Percentiles rank a stretch among this genome's conserved stretches.
Conservation (phyloP, 2,888 invertebrate species). For the Clostera curtula region DNA sequence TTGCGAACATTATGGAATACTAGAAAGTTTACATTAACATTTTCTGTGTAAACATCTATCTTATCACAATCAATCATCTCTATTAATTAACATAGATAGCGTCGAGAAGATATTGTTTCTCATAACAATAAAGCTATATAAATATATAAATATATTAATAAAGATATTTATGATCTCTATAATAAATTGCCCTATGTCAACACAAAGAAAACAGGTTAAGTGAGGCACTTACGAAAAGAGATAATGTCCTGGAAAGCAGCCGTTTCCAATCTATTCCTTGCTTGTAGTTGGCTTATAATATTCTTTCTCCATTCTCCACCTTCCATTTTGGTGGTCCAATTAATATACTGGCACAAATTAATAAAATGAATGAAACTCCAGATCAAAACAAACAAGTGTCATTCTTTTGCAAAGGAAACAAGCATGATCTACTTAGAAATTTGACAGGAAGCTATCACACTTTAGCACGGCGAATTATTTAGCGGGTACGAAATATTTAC, state of each 20-base stretch:
- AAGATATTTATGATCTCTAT: conserved; percentile 15
- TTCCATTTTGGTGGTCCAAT: conserved; percentile 50
- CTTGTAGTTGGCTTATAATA: conserved; percentile 81
- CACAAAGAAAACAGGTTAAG: conserved; percentile 46
- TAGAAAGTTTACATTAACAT: no score
- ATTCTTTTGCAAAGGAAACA: conserved; percentile 32
- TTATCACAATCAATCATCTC: no score
- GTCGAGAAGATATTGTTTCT: no score
- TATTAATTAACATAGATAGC: no score
- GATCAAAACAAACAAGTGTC: conserved; percentile 64
- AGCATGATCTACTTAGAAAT: no score
- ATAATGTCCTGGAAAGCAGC: conserved; percentile 86
- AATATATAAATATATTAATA: no score
- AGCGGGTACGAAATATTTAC: no score
- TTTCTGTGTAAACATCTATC: no score
- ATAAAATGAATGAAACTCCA: conserved; percentile 22
- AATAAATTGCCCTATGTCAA: conserved; percentile 23
- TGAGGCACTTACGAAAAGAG: conserved; percentile 85
- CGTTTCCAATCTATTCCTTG: conserved; percentile 84
- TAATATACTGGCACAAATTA: no score
- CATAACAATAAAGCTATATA: no score
- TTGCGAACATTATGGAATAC: no score
- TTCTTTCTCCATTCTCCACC: conserved; percentile 79
- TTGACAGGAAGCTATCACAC: conserved; percentile 4
- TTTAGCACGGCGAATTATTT: no score